phyloP scores from a whole-genome alignment of 2,888 invertebrate species.

The Carterocephalus palaemon region DNA sequence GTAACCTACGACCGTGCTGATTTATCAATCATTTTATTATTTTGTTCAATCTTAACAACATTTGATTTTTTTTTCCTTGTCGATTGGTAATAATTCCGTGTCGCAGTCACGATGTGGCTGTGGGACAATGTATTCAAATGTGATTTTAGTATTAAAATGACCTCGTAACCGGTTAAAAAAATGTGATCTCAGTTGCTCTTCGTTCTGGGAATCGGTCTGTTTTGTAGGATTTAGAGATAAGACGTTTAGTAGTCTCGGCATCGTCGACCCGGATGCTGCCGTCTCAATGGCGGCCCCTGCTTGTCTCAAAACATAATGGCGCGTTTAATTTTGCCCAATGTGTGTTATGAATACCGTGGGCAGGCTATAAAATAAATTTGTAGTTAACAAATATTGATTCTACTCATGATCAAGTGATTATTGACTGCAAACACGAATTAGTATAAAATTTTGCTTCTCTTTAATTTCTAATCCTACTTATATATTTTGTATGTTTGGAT shows the following conservation, averaged over 20 bases:
- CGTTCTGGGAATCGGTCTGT: constrained; percentile 42
- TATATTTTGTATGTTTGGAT: too few species aligned
- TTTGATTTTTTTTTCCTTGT: too few species aligned
- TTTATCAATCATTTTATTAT: background rate
- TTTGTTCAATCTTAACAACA: background rate
- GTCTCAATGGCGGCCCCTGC: constrained; percentile 30
- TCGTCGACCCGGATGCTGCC: constrained; percentile 58
- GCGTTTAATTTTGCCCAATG: constrained; percentile 35
- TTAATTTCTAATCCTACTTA: too few species aligned
- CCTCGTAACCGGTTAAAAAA: constrained; percentile 38
- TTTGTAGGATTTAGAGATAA: constrained; percentile 45
- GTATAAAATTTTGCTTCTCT: too few species aligned
- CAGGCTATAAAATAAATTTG: constrained; percentile 26
- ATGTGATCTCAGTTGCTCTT: constrained; percentile 34
- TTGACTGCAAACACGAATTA: too few species aligned
- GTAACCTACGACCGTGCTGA: constrained; percentile 1
- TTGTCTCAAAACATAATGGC: constrained; percentile 37
- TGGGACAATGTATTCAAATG: too few species aligned
- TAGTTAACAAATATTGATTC: too few species aligned
- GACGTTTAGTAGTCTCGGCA: constrained; percentile 41
- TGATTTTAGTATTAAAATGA: constrained; percentile 2
- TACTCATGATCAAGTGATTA: background rate
- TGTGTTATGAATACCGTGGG: constrained; percentile 16
- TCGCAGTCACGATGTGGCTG: too few species aligned
- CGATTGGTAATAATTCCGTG: too few species aligned